Percentiles rank a stretch among this genome's conserved stretches.
Evolutionary conservation across 23 tunicate species (phyloP).

Genomic region (Phallusia fumigata): DNA sequence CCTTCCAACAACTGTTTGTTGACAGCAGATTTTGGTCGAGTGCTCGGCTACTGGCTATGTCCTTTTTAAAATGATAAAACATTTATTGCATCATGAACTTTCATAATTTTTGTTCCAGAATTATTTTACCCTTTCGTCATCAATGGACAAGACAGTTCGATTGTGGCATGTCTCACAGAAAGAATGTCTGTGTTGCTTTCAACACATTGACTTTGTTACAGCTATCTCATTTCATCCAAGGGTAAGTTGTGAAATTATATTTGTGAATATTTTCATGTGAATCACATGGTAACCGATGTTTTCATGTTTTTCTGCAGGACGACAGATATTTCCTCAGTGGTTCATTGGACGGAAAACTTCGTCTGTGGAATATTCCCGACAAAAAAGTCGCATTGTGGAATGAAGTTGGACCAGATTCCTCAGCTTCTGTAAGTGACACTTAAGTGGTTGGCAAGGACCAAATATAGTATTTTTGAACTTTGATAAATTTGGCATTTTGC

Average conservation of each 20-base stretch:
- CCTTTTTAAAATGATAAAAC: no score
- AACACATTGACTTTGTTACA: conserved; percentile 95
- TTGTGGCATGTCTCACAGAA: conserved; percentile 95
- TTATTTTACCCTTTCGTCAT: conserved; percentile 89
- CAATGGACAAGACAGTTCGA: conserved; percentile 95
- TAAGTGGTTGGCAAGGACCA: no score
- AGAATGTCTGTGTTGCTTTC: conserved; percentile 95
- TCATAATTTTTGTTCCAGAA: no score
- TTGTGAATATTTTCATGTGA: no score
- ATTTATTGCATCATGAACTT: no score
- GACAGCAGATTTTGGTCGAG: no score
- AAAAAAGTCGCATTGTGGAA: conserved; percentile 98
- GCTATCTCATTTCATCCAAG: conserved; percentile 95
- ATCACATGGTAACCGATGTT: no score
- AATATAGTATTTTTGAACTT: no score
- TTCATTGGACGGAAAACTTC: conserved; percentile 81
- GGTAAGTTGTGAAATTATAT: no score
- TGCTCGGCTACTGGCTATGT: no score
- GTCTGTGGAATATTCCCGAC: conserved; percentile 96
- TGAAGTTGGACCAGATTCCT: conserved; percentile 81
- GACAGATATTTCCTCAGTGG: conserved; percentile 95
- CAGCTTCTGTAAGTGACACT: conserved; percentile 31
- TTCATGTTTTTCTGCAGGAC: conserved; percentile 51
- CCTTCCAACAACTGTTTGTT: no score
- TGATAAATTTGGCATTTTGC: no score